phyloP scores from a whole-genome alignment of 2,888 invertebrate genomes.

The Ypsolopha sequella region DNA sequence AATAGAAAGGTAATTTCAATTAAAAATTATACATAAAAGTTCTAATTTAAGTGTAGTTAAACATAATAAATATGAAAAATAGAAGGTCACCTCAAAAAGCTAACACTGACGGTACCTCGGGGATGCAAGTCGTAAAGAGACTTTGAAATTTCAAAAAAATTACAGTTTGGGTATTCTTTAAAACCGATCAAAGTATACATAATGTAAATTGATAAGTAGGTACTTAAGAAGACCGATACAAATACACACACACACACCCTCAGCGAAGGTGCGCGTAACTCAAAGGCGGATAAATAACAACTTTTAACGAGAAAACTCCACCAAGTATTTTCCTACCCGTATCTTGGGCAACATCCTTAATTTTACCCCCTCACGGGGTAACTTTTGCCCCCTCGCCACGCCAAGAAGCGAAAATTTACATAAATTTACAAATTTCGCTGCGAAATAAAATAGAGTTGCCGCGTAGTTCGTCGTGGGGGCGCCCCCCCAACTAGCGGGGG shows the following conservation, averaged over 20 bases:
- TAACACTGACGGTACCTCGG: too few species aligned
- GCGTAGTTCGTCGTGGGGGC: conserved; percentile 27
- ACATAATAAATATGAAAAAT: too few species aligned
- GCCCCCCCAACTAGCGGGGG: conserved; percentile 16
- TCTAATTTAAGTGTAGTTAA: too few species aligned
- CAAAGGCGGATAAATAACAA: neutral
- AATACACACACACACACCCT: conserved; percentile 11
- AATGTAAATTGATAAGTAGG: too few species aligned
- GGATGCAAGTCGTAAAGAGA: too few species aligned
- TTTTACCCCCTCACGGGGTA: conserved; percentile 21
- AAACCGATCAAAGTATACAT: too few species aligned
- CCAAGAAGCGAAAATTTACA: conserved; percentile 66
- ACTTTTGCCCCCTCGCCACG: conserved; percentile 38
- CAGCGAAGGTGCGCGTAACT: neutral
- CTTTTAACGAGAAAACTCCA: conserved; percentile 7
- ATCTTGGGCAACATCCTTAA: conserved; percentile 18
- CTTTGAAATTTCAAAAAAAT: too few species aligned
- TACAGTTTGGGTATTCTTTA: too few species aligned
- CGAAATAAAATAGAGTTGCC: conserved; percentile 52
- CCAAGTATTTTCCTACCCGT: conserved; percentile 4
- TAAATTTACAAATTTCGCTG: conserved; percentile 67
- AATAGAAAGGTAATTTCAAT: too few species aligned
- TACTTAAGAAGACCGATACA: too few species aligned
- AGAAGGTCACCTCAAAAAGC: too few species aligned
- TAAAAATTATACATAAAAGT: too few species aligned